Evolutionary conservation across 2,797 vertebrate species (phyloP).

Genomic region (Gymnocypris eckloni): DNA sequence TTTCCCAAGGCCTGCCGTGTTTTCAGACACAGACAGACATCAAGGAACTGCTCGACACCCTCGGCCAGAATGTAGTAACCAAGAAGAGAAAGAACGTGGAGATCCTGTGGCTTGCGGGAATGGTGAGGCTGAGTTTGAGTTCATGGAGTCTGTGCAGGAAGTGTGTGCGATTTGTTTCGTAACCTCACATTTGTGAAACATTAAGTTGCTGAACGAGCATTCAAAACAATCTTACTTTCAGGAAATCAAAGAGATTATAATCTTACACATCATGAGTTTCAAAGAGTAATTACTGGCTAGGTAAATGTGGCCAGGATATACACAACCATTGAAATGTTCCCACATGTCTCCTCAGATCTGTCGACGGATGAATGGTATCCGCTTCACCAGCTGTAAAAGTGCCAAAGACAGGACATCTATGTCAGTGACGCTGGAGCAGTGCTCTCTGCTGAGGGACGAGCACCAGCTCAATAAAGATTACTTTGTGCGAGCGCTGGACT

Average conservation of each 20-base stretch:
- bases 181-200: background rate
- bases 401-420: constrained; percentile 99
- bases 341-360: constrained; percentile 83
- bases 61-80: constrained; percentile 93
- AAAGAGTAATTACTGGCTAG: background rate
- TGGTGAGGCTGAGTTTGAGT: constrained; percentile 75
- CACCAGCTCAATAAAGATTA: constrained; percentile 96
- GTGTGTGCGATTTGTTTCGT: too few relatives aligned
- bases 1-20: constrained; percentile 85
- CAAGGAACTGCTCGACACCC: constrained; percentile 93
- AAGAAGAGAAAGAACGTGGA: constrained; percentile 99
- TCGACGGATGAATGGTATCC: constrained; percentile 93
- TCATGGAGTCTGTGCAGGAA: background rate
- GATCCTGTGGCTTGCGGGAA: constrained; percentile 94
- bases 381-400: constrained; percentile 99
- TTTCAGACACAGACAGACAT: constrained; percentile 93
- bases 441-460: constrained; percentile 92
- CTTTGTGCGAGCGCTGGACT: constrained; percentile 93
- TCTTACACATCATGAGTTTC: background rate
- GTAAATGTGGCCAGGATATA: too few relatives aligned
- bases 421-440: constrained; percentile 98
- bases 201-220: background rate
- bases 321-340: background rate
- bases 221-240: background rate
- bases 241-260: background rate